A percentile compares a stretch with the other conserved stretches of the same genome.
Evolutionary conservation across 2,113 vertebrate genomes (phyloP).

Genomic region (Stigmatopora argus): DNA sequence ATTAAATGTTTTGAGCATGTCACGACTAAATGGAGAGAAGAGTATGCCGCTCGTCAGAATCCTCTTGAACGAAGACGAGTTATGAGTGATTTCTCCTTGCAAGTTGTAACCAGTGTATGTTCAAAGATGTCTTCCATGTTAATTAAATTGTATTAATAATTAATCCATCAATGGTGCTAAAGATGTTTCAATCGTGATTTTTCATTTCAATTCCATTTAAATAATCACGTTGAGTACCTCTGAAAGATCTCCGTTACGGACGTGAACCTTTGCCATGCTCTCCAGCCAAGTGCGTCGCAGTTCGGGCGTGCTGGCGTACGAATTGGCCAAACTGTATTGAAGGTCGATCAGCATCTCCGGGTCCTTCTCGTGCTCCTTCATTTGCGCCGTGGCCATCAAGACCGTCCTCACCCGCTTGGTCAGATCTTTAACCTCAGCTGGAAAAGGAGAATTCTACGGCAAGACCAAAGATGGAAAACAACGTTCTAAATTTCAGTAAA

Average conservation of each 20-base stretch:
- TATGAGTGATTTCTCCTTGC: too few relatives aligned
- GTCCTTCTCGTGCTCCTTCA: conserved; percentile 99
- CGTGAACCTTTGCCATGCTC: conserved; percentile 97
- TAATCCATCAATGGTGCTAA: too few relatives aligned
- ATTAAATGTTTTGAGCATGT: too few relatives aligned
- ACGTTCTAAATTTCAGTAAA: too few relatives aligned
- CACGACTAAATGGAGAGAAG: too few relatives aligned
- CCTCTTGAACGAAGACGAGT: too few relatives aligned
- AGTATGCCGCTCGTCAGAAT: too few relatives aligned
- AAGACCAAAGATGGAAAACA: background rate
- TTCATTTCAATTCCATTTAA: too few relatives aligned
- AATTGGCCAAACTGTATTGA: conserved; percentile 96
- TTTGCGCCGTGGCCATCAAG: conserved; percentile 97
- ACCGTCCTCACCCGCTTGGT: conserved; percentile 95
- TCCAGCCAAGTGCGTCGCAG: conserved; percentile 94
- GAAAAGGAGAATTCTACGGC: conserved; percentile 85
- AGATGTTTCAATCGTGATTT: too few relatives aligned
- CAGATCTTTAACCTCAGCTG: conserved; percentile 94
- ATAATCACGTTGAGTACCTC: conserved; percentile 72
- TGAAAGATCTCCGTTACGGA: conserved; percentile 92
- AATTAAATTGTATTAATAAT: too few relatives aligned
- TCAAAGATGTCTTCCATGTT: too few relatives aligned
- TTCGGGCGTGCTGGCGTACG: conserved; percentile 95
- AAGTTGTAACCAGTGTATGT: too few relatives aligned
- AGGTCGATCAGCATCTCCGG: conserved; percentile 97